Conservation (phyloP, 1,140 invertebrate species). For the Drosophila truncata region DNA sequence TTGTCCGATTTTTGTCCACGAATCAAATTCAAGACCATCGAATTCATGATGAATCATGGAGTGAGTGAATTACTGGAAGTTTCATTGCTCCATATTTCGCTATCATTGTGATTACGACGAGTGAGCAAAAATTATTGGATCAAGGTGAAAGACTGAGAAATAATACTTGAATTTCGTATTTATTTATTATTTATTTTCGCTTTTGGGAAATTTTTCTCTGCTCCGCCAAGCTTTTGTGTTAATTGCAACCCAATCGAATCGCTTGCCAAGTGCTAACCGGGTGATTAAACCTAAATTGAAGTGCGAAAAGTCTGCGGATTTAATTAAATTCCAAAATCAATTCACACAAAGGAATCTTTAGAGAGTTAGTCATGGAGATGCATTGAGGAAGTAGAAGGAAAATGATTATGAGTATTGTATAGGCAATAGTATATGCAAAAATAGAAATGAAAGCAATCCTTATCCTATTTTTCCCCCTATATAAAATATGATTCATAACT, state of each 20-base stretch:
- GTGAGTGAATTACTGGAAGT: constrained; percentile 31
- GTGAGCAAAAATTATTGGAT: constrained; percentile 31
- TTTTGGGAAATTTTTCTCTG: not conserved
- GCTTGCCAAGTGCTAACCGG: constrained; percentile 32
- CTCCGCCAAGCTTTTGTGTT: constrained; percentile 11
- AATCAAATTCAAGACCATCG: constrained; percentile 59
- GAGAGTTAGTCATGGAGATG: constrained; percentile 7
- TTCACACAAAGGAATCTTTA: constrained; percentile 13
- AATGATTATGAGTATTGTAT: too few species aligned
- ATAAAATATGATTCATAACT: not conserved
- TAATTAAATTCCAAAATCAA: constrained; percentile 11
- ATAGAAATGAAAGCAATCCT: too few species aligned
- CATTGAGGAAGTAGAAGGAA: constrained; percentile 8
- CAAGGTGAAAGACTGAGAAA: constrained; percentile 30
- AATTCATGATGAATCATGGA: constrained; percentile 23
- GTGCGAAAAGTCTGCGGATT: constrained; percentile 31
- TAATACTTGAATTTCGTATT: constrained; percentile 1
- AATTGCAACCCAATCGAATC: constrained; percentile 45
- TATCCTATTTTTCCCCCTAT: too few species aligned
- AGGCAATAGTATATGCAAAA: too few species aligned
- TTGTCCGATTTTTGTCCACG: constrained; percentile 48
- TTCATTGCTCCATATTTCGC: constrained; percentile 27
- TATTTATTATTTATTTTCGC: not conserved
- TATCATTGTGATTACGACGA: constrained; percentile 36
- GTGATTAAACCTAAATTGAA: constrained; percentile 28